phyloP scores from a whole-genome alignment of 2,888 invertebrate genomes.

The Netelia virgata region DNA sequence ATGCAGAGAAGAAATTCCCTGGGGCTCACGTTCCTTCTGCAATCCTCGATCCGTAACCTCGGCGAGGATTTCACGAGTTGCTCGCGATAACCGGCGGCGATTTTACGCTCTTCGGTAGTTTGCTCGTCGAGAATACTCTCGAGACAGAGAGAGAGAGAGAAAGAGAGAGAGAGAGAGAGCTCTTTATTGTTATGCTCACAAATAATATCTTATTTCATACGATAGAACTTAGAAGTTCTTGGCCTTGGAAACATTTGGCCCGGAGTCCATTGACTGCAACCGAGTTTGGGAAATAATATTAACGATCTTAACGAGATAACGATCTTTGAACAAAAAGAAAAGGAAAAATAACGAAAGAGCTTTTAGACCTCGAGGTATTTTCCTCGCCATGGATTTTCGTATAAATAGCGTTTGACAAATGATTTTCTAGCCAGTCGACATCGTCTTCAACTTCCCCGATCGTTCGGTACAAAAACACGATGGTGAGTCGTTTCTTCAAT shows the following conservation, averaged over 20 bases:
- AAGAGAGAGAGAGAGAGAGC: not conserved
- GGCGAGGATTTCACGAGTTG: slow-evolving; percentile 3
- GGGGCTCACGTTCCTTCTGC: not conserved
- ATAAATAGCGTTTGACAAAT: not conserved
- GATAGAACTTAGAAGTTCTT: not conserved
- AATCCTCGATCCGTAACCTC: slow-evolving; percentile 1
- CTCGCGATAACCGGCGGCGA: not conserved
- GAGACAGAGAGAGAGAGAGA: too few species aligned
- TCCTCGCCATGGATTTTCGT: not conserved
- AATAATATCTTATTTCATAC: slow-evolving; percentile 42
- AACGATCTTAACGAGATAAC: too few species aligned
- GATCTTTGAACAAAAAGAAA: too few species aligned
- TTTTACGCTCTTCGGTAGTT: not conserved
- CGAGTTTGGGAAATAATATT: not conserved
- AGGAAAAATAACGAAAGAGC: not conserved
- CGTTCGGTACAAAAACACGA: not conserved
- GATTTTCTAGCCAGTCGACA: not conserved
- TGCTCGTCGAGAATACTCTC: slow-evolving; percentile 6
- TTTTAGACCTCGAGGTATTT: not conserved
- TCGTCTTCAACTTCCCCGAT: not conserved
- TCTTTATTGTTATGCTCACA: slow-evolving; percentile 53
- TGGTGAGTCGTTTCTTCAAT: not conserved
- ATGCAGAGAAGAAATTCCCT: slow-evolving; percentile 9
- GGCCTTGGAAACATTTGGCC: not conserved
- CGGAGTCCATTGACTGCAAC: not conserved